Evolutionary conservation across 2,888 invertebrate genomes (phyloP), one percentile per base, ranked within the genome.

Genomic region (Acronicta alni): DNA sequence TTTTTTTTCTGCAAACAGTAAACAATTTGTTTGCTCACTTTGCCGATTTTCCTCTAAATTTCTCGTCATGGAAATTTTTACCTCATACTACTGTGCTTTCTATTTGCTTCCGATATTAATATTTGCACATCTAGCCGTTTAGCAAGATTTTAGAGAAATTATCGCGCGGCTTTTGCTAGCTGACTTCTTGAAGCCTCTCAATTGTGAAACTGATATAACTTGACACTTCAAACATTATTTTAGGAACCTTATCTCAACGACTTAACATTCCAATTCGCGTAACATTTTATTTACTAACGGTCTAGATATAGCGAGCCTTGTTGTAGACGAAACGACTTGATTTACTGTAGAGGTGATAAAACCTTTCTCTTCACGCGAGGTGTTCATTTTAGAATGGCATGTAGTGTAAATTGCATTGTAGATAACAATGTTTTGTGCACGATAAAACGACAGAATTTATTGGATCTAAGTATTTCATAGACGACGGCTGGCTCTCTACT

Each of bases 11-110:
- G 32, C 5, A 32, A 14, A 32, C 5, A 32, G 14, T 32, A 32
- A 32, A 17, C 3, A 17, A 41, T 8, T 4, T 39, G 1, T 39
- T 4, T 39, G 10, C 39, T 39, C 10, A 39, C 0, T 0, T 2
- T 15, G n/a, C 20, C 35, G 51, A 30, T 64, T 70, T 43, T 51
- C 42, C 9, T 47, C 18, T 56, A 65, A 45, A 68, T 55, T 35
- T 48, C 15, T 26, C 6, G 12, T n/a, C 46, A 16, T 20, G 16
- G 12, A 52, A 65, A 65, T 57, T 43, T 57, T 57, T 37, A 38
- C 61, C 0, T 45, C 66, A 75, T 77, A 76, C 75, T 69, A 56
- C 54, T 68, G 57, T 55, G 68, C 86, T 88, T 87, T 88, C 87
- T 88, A 83, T 85, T 87, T 85, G 70, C 76, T 75, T 57, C 46